These are phyloP conservation scores for Tachuris rubrigastra DNA, from an alignment of 2,113 vertebrate species.

Conservation along the genomic window DNA sequence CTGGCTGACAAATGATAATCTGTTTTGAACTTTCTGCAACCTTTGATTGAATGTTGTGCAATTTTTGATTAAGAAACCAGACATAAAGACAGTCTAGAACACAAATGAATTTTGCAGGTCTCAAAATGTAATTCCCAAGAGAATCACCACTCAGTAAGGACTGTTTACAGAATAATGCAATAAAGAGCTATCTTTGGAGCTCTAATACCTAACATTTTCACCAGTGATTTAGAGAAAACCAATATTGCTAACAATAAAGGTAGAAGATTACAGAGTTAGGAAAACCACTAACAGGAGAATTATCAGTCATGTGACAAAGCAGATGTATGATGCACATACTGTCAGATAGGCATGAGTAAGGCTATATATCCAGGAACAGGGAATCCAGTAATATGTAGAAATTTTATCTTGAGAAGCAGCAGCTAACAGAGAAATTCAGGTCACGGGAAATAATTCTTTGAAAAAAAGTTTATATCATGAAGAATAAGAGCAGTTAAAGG, in stretches of 20 bases:
- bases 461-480: background rate
- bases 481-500: background rate
- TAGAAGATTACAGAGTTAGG: background rate
- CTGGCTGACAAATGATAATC: background rate
- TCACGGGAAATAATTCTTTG: background rate
- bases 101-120: background rate
- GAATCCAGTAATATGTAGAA: background rate
- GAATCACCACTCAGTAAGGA: background rate
- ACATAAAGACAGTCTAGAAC: background rate
- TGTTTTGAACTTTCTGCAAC: background rate
- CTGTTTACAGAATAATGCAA: background rate
- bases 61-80: background rate
- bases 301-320: background rate
- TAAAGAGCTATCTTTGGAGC: background rate
- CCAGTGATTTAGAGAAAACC: background rate
- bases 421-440: background rate
- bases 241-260: background rate
- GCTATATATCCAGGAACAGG: background rate
- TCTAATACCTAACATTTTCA: background rate
- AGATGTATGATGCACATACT: background rate
- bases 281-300: background rate
- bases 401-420: background rate
- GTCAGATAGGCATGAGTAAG: background rate
- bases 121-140: background rate
- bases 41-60: background rate